Conservation (phyloP, 2,797 vertebrate species). For the Molossus alvarezi region DNA sequence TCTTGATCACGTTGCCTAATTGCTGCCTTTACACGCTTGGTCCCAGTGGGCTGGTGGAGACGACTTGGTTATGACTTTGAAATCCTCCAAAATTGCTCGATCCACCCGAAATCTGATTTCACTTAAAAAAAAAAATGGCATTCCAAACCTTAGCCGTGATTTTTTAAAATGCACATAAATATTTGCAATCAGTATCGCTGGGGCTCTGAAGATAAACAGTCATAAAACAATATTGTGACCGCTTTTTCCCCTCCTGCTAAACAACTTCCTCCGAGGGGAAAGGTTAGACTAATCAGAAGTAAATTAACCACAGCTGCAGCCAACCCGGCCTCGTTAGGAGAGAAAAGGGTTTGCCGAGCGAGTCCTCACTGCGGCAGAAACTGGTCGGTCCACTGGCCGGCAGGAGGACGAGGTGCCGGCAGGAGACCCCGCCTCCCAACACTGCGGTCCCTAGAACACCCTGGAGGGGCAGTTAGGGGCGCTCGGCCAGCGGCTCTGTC, state of each 20-base stretch:
- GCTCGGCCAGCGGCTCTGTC: fast-evolving
- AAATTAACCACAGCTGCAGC: slow-evolving; percentile 90
- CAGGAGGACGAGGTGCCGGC: fast-evolving
- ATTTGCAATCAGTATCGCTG: slow-evolving; percentile 81
- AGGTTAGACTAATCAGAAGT: slow-evolving; percentile 90
- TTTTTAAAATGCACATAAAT: slow-evolving; percentile 75
- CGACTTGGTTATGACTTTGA: slow-evolving; percentile 54
- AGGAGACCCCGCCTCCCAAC: not conserved
- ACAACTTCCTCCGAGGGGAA: slow-evolving; percentile 90
- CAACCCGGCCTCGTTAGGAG: not conserved
- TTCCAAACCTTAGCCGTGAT: slow-evolving; percentile 75
- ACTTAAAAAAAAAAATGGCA: slow-evolving; percentile 44
- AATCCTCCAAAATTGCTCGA: slow-evolving; percentile 57
- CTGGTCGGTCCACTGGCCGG: not conserved
- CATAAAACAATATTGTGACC: slow-evolving; percentile 82
- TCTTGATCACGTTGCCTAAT: slow-evolving; percentile 21
- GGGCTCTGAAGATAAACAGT: slow-evolving; percentile 77
- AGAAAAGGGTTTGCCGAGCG: not conserved
- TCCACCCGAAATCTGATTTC: slow-evolving; percentile 61
- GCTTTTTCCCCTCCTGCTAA: slow-evolving; percentile 85
- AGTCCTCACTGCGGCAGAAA: not conserved
- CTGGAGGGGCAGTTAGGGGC: not conserved
- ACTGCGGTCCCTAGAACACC: not conserved
- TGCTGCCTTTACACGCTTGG: slow-evolving; percentile 12
- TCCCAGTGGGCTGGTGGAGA: not conserved